Conservation (phyloP, 2,113 vertebrate species). For the Camelus dromedarius region DNA sequence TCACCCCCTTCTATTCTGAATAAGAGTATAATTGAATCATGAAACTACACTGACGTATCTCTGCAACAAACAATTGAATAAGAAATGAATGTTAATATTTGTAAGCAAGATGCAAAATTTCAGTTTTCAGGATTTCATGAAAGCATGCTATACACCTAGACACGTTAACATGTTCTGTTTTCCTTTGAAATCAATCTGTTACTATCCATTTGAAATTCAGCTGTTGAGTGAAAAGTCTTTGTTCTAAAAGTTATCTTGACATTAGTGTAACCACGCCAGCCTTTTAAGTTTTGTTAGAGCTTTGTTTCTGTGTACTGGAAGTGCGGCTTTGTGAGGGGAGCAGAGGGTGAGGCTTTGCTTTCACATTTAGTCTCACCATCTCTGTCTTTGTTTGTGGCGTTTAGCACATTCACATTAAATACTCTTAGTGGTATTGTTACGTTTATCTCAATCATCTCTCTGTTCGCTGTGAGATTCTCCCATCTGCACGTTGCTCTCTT, state of each 20-base stretch:
- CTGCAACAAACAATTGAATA: not conserved
- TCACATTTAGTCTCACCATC: not conserved
- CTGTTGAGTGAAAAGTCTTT: conserved; percentile 28
- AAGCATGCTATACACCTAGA: conserved; percentile 51
- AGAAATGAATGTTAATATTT: conserved; percentile 50
- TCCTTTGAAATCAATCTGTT: conserved; percentile 53
- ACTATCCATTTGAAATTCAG: not conserved
- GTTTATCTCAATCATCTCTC: not conserved
- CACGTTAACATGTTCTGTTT: conserved; percentile 72
- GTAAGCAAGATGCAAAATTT: conserved; percentile 63
- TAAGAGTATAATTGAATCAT: not conserved
- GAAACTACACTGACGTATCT: not conserved
- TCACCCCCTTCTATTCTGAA: not conserved
- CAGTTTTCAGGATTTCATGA: conserved; percentile 49
- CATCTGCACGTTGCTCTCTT: not conserved
- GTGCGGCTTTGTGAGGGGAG: too few relatives aligned
- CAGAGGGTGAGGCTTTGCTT: not conserved
- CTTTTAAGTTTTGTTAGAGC: not conserved
- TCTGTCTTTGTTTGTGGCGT: not conserved
- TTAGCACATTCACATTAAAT: not conserved
- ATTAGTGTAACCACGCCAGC: too few relatives aligned
- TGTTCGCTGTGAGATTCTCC: not conserved
- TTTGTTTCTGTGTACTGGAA: not conserved
- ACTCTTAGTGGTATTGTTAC: not conserved
- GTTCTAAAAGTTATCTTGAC: not conserved